Evolutionary conservation across 2,113 vertebrate species (phyloP).

Genomic region (Catharus fuscescens): DNA sequence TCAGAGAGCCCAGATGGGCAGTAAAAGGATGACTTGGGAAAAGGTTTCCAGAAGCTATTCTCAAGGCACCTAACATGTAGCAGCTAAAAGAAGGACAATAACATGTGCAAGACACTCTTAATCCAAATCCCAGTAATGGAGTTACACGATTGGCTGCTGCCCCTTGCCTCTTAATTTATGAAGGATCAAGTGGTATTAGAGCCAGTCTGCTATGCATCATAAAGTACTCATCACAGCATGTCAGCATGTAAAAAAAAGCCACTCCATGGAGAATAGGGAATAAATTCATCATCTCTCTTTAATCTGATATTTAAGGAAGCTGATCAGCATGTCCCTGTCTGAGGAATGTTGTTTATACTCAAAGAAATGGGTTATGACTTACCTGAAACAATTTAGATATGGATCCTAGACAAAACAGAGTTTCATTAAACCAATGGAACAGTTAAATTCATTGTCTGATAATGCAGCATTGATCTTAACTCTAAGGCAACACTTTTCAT

Average conservation of each 20-base stretch:
- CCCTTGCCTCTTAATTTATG: conserved; percentile 52
- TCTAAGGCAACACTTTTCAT: background rate
- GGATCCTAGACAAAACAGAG: background rate
- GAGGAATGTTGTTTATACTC: conserved; percentile 4
- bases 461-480: background rate
- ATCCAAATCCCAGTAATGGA: conserved; percentile 66
- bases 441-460: background rate
- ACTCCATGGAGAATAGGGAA: background rate
- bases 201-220: background rate
- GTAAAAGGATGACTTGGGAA: background rate
- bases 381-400: background rate
- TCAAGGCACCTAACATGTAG: background rate
- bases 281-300: conserved; percentile 6
- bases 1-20: background rate
- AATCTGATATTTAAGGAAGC: background rate
- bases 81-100: conserved; percentile 17
- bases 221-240: conserved; percentile 17
- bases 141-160: conserved; percentile 17
- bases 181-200: conserved; percentile 55
- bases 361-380: conserved; percentile 14
- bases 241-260: background rate
- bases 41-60: background rate
- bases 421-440: background rate
- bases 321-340: background rate
- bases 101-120: conserved; percentile 33